Evolutionary conservation across 1,140 invertebrate genomes (phyloP).

Genomic region (Papilio helenus): DNA sequence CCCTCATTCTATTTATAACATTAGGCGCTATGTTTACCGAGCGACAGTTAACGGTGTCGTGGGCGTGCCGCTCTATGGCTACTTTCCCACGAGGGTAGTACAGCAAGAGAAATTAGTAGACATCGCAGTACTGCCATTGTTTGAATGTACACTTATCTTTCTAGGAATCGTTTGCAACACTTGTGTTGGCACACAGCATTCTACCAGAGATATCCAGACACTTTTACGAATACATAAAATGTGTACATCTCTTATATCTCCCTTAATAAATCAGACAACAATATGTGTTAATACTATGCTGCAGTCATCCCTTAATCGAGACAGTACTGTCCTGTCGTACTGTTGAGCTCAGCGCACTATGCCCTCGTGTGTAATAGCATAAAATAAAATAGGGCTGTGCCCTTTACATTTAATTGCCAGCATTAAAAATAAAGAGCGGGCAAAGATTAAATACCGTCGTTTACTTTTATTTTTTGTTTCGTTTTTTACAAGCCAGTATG

Average conservation of each 20-base stretch:
- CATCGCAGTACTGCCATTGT: not conserved
- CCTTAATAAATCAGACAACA: not conserved
- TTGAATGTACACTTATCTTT: no score
- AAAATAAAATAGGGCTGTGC: slow-evolving; percentile 16
- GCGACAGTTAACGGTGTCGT: slow-evolving; percentile 3
- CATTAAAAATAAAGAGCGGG: slow-evolving; percentile 23
- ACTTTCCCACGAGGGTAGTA: not conserved
- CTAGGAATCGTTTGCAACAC: no score
- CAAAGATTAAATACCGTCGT: slow-evolving; percentile 8
- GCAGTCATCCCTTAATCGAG: not conserved
- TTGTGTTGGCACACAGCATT: no score
- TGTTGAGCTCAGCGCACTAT: not conserved
- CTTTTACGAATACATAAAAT: not conserved
- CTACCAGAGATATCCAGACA: not conserved
- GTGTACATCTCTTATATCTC: not conserved
- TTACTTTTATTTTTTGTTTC: not conserved
- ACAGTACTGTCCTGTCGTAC: not conserved
- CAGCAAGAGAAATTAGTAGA: not conserved
- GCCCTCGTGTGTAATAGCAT: not conserved
- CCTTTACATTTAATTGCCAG: slow-evolving; percentile 16
- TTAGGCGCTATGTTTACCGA: slow-evolving; percentile 19
- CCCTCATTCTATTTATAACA: slow-evolving; percentile 10
- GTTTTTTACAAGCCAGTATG: not conserved
- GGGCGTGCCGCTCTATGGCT: not conserved
- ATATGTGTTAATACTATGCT: no score